Conservation (phyloP, 2,888 invertebrate genomes). For the Ophioninae sp. region DNA sequence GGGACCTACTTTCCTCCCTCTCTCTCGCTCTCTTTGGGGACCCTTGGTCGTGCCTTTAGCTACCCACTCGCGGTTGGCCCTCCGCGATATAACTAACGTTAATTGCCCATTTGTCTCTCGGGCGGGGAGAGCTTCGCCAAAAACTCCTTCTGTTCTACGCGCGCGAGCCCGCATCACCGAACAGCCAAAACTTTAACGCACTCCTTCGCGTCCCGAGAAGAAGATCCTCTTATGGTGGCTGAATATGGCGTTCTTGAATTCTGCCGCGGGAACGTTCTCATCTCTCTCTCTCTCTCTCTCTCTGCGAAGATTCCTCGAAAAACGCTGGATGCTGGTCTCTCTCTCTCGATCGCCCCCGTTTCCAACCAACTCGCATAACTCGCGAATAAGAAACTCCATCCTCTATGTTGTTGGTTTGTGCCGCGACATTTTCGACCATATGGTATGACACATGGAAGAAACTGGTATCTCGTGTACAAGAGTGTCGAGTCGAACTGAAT, state of each 20-base stretch:
- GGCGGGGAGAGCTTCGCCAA: conserved; percentile 49
- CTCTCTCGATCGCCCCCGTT: conserved; percentile 38
- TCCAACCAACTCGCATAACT: conserved; percentile 56
- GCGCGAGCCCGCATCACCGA: conserved; percentile 54
- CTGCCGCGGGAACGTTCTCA: conserved; percentile 16
- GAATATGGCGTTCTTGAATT: conserved; percentile 16
- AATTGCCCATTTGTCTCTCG: conserved; percentile 64
- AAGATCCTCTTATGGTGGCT: conserved; percentile 18
- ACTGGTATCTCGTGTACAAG: conserved; percentile 32
- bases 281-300: conserved; percentile 13
- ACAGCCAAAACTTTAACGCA: conserved; percentile 51
- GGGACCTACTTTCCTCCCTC: conserved; percentile 17
- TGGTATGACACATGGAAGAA: conserved; percentile 18
- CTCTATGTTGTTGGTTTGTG: conserved; percentile 32
- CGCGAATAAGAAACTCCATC: conserved; percentile 57
- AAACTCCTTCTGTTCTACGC: conserved; percentile 62
- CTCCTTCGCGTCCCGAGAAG: conserved; percentile 14
- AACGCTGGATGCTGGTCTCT: conserved; percentile 32
- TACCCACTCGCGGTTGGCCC: conserved; percentile 43
- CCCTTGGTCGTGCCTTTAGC: conserved; percentile 9
- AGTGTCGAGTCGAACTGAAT: conserved; percentile 55
- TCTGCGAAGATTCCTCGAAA: conserved; percentile 55
- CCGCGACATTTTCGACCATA: conserved; percentile 32
- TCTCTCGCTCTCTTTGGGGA: conserved; percentile 23
- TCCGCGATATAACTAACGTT: conserved; percentile 62